Percentiles rank a stretch among this genome's conserved stretches.
Conservation (phyloP, 2,888 invertebrate species). For the Nyleta sp. region DNA sequence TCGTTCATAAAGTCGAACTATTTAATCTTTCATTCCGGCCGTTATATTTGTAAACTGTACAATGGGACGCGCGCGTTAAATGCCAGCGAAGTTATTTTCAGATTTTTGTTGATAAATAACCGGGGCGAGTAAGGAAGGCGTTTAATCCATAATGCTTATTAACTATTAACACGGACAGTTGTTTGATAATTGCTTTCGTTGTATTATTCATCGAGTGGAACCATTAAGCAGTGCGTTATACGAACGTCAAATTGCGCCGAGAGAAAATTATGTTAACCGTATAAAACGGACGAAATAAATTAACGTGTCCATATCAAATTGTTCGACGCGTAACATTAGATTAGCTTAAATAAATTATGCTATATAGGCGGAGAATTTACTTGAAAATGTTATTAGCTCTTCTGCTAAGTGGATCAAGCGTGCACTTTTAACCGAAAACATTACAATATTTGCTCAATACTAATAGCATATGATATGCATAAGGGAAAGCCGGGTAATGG, state of each 20-base stretch:
- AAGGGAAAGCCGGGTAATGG: too few relatives aligned
- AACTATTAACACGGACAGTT: constrained; percentile 38
- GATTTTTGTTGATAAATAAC: constrained; percentile 38
- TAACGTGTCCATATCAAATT: constrained; percentile 18
- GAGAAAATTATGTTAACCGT: constrained; percentile 31
- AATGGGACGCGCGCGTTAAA: background rate
- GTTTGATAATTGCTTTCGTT: constrained; percentile 31
- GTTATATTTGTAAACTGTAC: constrained; percentile 16
- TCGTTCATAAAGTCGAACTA: constrained; percentile 33
- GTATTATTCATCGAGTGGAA: constrained; percentile 35
- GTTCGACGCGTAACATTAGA: constrained; percentile 29
- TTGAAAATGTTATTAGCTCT: constrained; percentile 12
- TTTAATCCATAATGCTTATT: constrained; percentile 42
- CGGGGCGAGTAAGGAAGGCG: constrained; percentile 5
- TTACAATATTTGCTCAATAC: too few relatives aligned
- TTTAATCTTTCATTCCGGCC: constrained; percentile 27
- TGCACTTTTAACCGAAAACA: background rate
- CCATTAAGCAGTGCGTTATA: constrained; percentile 29
- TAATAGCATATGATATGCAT: too few relatives aligned
- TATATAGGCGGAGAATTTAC: constrained; percentile 11
- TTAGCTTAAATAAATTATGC: constrained; percentile 12
- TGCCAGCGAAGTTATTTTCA: constrained; percentile 19
- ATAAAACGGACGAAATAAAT: constrained; percentile 31
- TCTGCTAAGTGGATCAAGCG: background rate
- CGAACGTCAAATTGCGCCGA: constrained; percentile 29